Conservation (phyloP, 2,797 vertebrate genomes). For the Austrolebias charrua region DNA sequence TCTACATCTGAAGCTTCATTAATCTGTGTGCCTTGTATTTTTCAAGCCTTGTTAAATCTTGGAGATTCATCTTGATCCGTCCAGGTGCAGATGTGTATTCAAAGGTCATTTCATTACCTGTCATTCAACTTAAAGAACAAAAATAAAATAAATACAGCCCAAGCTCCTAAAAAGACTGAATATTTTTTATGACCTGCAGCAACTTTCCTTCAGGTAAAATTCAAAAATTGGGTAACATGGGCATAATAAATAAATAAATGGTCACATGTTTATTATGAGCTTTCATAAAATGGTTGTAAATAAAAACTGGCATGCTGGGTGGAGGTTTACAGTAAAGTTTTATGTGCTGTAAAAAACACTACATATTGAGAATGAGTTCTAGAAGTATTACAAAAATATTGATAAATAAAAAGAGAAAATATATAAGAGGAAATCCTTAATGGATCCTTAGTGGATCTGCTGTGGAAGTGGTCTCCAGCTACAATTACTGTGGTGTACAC, state of each 20-base stretch:
- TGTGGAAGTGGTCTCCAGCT: no score
- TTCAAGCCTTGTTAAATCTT: conserved; percentile 30
- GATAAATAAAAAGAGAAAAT: no score
- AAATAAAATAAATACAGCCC: conserved; percentile 26
- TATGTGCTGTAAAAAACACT: no score
- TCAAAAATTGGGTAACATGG: conserved; percentile 15
- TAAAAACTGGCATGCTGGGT: no score
- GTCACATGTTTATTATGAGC: background rate
- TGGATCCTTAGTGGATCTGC: no score
- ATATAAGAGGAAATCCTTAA: no score
- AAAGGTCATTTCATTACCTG: conserved; percentile 33
- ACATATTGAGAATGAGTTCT: no score
- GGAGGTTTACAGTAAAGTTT: no score
- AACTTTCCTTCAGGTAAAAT: conserved; percentile 14
- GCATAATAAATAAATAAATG: background rate
- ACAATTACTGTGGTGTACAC: no score
- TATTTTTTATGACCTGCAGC: conserved; percentile 5
- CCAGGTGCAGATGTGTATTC: conserved; percentile 31
- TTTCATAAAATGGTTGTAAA: background rate
- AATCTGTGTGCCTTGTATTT: conserved; percentile 39
- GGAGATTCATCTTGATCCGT: conserved; percentile 24
- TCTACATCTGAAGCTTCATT: conserved; percentile 56
- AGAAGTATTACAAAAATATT: no score
- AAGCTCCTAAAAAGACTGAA: conserved; percentile 7
- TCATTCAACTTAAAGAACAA: conserved; percentile 25